Conservation (phyloP, 2,888 invertebrate genomes). For the Branchellion lobata region DNA sequence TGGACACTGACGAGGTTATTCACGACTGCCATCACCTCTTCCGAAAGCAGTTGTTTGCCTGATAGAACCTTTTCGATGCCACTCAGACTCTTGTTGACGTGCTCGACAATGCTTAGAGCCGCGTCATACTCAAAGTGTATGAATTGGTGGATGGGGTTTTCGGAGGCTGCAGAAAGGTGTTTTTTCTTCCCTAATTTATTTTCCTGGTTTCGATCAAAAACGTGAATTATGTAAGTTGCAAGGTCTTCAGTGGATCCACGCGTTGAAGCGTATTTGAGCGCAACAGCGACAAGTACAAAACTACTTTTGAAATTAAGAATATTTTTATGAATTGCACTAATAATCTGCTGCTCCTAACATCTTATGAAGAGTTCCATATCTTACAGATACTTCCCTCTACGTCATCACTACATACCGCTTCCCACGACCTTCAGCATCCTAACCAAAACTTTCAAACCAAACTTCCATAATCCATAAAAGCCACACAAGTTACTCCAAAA, state of each 20-base stretch:
- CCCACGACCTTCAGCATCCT: too few relatives aligned
- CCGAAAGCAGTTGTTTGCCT: conserved; percentile 66
- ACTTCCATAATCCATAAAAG: too few relatives aligned
- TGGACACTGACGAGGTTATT: conserved; percentile 66
- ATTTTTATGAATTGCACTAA: too few relatives aligned
- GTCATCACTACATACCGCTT: too few relatives aligned
- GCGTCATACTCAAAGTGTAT: conserved; percentile 69
- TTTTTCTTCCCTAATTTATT: not conserved
- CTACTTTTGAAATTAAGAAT: too few relatives aligned
- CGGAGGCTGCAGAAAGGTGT: conserved; percentile 42
- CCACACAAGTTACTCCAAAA: too few relatives aligned
- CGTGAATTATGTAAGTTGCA: conserved; percentile 55
- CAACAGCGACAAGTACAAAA: not conserved
- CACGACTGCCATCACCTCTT: conserved; percentile 64
- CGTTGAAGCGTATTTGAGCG: conserved; percentile 57
- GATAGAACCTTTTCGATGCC: conserved; percentile 69
- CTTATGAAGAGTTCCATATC: too few relatives aligned
- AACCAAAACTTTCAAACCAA: too few relatives aligned
- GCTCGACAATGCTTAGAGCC: conserved; percentile 68
- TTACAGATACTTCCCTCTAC: too few relatives aligned
- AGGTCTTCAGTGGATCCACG: conserved; percentile 58
- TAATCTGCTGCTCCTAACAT: too few relatives aligned
- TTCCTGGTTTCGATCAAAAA: not conserved
- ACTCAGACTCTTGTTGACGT: conserved; percentile 69
- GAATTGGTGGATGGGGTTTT: conserved; percentile 68